phyloP scores from a whole-genome alignment of 2,113 vertebrate species.

The Petrocephalus zakoni region DNA sequence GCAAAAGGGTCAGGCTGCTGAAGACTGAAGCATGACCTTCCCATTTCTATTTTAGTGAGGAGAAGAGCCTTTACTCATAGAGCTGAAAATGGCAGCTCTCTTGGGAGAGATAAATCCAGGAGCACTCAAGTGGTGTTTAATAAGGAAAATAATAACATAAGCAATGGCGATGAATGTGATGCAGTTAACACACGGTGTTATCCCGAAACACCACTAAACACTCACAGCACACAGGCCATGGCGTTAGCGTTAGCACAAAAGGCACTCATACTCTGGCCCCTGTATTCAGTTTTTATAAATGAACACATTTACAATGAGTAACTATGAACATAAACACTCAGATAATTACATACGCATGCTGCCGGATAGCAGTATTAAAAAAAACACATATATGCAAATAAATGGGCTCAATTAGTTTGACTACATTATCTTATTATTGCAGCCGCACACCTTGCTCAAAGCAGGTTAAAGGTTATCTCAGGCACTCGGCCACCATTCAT shows the following conservation, averaged over 20 bases:
- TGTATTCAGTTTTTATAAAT: background rate
- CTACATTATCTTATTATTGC: conserved; percentile 14
- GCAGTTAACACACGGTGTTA: background rate
- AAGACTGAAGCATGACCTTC: background rate
- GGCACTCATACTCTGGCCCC: background rate
- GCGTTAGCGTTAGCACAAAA: background rate
- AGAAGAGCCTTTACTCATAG: background rate
- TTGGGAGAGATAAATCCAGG: background rate
- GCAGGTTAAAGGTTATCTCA: conserved; percentile 7
- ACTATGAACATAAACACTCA: background rate
- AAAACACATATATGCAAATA: conserved; percentile 7
- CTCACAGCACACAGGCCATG: background rate
- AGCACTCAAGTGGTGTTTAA: background rate
- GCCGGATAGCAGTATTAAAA: conserved; percentile 1
- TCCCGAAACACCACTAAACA: background rate
- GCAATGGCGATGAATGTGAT: background rate
- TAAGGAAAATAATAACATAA: background rate
- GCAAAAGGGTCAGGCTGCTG: background rate
- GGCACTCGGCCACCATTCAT: background rate
- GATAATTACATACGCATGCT: background rate
- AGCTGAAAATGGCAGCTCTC: background rate
- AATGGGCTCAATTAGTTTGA: background rate
- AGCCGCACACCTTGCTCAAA: background rate
- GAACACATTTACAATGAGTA: background rate
- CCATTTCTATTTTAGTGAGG: background rate